These are phyloP conservation scores for Equus quagga DNA, from an alignment of 2,113 vertebrate species.

Conservation along the genomic window DNA sequence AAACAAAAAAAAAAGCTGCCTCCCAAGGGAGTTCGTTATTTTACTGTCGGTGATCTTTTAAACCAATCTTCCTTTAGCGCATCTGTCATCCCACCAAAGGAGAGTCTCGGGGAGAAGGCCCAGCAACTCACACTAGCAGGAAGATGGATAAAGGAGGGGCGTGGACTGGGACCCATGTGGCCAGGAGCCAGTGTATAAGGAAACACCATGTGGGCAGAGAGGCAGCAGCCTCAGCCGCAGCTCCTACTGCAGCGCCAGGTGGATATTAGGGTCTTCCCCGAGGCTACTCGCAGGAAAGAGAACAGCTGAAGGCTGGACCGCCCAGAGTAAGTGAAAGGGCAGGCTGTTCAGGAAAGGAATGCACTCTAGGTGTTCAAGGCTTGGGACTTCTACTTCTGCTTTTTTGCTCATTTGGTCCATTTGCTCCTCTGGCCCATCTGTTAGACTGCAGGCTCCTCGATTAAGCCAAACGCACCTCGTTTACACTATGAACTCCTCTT, in stretches of 20 bases:
- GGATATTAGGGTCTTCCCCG: not conserved
- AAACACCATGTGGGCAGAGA: not conserved
- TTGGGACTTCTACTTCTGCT: not conserved
- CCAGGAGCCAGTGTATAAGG: not conserved
- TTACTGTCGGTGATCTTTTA: not conserved
- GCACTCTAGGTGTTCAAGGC: not conserved
- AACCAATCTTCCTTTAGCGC: not conserved
- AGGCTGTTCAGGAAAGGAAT: not conserved
- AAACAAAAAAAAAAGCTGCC: not conserved
- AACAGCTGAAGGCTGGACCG: not conserved
- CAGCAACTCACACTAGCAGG: not conserved
- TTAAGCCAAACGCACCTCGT: not conserved
- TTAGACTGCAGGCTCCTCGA: not conserved
- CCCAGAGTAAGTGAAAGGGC: not conserved
- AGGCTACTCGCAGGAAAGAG: not conserved
- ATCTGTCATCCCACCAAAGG: not conserved
- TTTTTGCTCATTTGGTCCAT: not conserved
- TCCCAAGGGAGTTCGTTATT: not conserved
- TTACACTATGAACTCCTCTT: not conserved
- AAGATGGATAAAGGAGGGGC: not conserved
- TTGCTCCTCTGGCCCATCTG: not conserved
- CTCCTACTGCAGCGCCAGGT: accelerated
- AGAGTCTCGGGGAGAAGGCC: not conserved
- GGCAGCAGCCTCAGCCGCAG: not conserved
- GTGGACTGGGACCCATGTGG: not conserved